Evolutionary conservation across 2,113 vertebrate species (phyloP).

Genomic region (Nansenia antarctica): DNA sequence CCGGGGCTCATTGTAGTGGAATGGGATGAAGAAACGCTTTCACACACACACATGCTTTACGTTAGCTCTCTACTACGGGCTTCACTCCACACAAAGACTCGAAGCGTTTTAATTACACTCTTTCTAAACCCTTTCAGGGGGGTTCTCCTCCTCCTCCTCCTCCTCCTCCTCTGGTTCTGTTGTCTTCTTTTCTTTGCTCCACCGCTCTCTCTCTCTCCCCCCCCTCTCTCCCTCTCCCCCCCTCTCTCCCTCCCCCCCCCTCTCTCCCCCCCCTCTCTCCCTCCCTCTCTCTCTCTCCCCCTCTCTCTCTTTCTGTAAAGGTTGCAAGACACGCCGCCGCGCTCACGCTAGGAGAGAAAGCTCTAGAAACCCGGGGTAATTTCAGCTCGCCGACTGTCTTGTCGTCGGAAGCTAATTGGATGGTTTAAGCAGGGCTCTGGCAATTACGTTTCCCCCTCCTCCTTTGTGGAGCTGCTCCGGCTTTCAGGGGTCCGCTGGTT

Average conservation of each 20-base stretch:
- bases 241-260: too few relatives aligned
- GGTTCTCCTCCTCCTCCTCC: constrained; percentile 70
- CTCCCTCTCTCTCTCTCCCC: too few relatives aligned
- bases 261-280: too few relatives aligned
- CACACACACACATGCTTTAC: too few relatives aligned
- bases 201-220: too few relatives aligned
- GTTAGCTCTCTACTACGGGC: constrained; percentile 29
- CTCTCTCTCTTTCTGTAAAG: too few relatives aligned
- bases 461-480: constrained; percentile 54
- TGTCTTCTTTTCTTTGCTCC: constrained; percentile 13
- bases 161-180: too few relatives aligned
- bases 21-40: too few relatives aligned
- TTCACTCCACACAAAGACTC: constrained; percentile 57
- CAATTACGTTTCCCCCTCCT: constrained; percentile 54
- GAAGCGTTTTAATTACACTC: constrained; percentile 83
- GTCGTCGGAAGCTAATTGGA: constrained; percentile 70
- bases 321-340: constrained; percentile 57
- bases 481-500: constrained; percentile 64
- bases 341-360: constrained; percentile 39
- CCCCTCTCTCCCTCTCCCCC: constrained; percentile 28
- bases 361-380: constrained; percentile 59
- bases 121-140: constrained; percentile 69
- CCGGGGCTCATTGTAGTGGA: too few relatives aligned
- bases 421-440: constrained; percentile 58
- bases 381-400: constrained; percentile 61